Evolutionary conservation across 2,888 invertebrate genomes (phyloP).

Genomic region (Galeopsomyia nigrocyanea): DNA sequence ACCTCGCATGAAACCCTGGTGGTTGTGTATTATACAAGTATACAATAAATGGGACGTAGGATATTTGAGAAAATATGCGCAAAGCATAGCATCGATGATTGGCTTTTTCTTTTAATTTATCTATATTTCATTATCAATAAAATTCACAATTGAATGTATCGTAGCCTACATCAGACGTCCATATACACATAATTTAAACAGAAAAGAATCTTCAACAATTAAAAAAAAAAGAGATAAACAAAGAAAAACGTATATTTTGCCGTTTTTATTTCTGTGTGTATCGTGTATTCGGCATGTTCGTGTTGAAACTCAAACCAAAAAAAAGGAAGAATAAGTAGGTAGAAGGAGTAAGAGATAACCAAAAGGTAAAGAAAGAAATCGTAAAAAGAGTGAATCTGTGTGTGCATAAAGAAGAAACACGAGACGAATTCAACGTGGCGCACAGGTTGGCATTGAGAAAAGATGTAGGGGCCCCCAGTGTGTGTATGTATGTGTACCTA

Average conservation of each 20-base stretch:
- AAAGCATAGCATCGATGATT: conserved; percentile 62
- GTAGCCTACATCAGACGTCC: conserved; percentile 54
- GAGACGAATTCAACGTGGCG: conserved; percentile 12
- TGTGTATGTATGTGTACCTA: background rate
- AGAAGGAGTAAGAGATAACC: background rate
- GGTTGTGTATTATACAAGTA: conserved; percentile 15
- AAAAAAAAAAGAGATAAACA: too few species aligned
- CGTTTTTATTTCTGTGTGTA: conserved; percentile 26
- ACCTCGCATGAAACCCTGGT: conserved; percentile 51
- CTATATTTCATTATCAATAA: conserved; percentile 21
- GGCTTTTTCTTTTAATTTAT: conserved; percentile 51
- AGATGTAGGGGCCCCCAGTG: conserved; percentile 17
- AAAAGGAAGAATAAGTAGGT: background rate
- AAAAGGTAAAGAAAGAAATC: background rate
- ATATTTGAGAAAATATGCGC: conserved; percentile 45
- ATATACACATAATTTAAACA: conserved; percentile 21
- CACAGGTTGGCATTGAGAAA: conserved; percentile 38
- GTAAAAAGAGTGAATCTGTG: background rate
- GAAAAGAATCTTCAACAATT: too few species aligned
- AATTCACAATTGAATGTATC: conserved; percentile 17
- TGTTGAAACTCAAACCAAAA: background rate
- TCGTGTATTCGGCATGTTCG: conserved; percentile 13
- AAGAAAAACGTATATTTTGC: conserved; percentile 27
- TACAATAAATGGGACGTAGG: conserved; percentile 53
- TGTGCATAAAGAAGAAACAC: background rate